A percentile compares a stretch with the other conserved stretches of the same genome.
These are phyloP conservation scores for Triplophysa bombifrons DNA, from an alignment of 2,797 vertebrate species.

Conservation along the genomic window DNA sequence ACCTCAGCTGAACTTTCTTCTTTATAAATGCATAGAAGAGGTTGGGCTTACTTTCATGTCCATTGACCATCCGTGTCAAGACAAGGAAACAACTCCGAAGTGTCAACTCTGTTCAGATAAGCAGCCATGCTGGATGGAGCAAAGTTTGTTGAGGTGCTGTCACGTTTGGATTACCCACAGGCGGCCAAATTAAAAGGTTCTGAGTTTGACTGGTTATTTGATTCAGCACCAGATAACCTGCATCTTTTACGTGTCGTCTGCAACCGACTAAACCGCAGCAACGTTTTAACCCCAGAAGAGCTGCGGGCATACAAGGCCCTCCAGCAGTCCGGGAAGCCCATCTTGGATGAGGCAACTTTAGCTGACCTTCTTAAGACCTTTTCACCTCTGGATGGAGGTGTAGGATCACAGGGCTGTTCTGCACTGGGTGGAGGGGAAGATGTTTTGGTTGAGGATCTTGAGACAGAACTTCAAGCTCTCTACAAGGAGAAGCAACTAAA, in stretches of 20 bases:
- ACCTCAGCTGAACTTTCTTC: background rate
- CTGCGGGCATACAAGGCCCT: conserved; percentile 76
- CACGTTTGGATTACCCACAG: conserved; percentile 82
- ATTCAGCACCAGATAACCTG: conserved; percentile 79
- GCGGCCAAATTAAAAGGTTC: conserved; percentile 80
- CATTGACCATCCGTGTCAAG: conserved; percentile 19
- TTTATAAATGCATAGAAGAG: background rate
- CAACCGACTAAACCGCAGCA: conserved; percentile 75
- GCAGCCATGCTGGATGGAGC: conserved; percentile 84
- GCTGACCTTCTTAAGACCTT: conserved; percentile 83
- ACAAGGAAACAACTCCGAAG: conserved; percentile 21
- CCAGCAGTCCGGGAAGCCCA: conserved; percentile 73
- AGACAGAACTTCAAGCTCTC: conserved; percentile 81
- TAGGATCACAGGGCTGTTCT: conserved; percentile 32
- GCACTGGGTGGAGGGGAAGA: conserved; percentile 61
- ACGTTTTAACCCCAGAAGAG: conserved; percentile 80
- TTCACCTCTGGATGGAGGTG: conserved; percentile 60
- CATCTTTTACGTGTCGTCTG: conserved; percentile 89
- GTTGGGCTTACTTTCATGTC: background rate
- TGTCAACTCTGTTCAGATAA: conserved; percentile 40
- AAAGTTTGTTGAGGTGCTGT: conserved; percentile 86
- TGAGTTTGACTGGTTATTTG: conserved; percentile 97
- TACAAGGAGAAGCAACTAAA: conserved; percentile 79
- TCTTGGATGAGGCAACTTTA: conserved; percentile 83
- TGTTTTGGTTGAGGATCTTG: conserved; percentile 74